Conservation (phyloP, 2,113 vertebrate genomes). For the Oryzias celebensis region DNA sequence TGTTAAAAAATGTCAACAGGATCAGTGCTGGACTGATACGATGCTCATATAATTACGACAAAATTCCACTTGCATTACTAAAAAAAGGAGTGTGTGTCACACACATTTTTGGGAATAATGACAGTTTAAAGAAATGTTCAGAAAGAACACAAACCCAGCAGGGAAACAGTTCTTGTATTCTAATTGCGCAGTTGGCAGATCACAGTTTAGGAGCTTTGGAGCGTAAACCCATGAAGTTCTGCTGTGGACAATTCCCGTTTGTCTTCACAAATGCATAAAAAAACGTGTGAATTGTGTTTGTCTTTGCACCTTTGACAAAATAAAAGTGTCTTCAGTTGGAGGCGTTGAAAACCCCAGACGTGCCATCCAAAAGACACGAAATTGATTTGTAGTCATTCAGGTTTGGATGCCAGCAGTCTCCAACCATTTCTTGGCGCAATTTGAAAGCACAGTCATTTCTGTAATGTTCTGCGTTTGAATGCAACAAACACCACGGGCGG, state of each 20-base stretch:
- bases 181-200: background rate
- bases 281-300: background rate
- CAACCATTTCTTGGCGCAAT: constrained; percentile 27
- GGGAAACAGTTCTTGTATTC: no score
- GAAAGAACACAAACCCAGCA: no score
- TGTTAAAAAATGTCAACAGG: no score
- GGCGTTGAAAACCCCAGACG: constrained; percentile 11
- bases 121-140: no score
- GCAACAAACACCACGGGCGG: constrained; percentile 24
- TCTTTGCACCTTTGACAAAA: constrained; percentile 14
- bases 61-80: no score
- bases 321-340: constrained; percentile 13
- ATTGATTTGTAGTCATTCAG: constrained; percentile 33
- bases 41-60: no score
- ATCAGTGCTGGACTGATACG: no score
- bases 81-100: no score
- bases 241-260: constrained; percentile 2
- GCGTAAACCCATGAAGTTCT: background rate
- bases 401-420: constrained; percentile 38
- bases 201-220: no score
- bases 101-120: no score
- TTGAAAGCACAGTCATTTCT: constrained; percentile 44
- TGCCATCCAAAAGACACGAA: constrained; percentile 16
- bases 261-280: background rate
- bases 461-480: constrained; percentile 36